Evolutionary conservation across 2,888 invertebrate species (phyloP), one percentile per base, ranked within the genome.

Genomic region (Helicoverpa assulta): DNA sequence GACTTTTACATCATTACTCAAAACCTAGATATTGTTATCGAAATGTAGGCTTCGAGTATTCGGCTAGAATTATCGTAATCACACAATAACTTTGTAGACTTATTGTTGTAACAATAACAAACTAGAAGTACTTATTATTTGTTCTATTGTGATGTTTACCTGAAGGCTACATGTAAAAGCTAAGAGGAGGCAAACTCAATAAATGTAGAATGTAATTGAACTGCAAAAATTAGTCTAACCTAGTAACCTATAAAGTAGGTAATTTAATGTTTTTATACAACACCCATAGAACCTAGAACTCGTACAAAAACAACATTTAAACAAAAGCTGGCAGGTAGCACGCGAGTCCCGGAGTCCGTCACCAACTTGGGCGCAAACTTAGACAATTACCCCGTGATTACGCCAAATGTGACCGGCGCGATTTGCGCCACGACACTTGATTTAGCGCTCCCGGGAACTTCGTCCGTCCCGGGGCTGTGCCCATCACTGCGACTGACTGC

Each of bases 321-420:
- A 52, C 51, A 51, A 40, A 26, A 33, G 26, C 16, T 8, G 40
- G 37, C 70, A 70, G 58, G 70, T 61, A 65, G 51, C 71, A 67
- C 50, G 50, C 29, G 62, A 40, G n/a, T 14, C 26, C 53, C 53
- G 40, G 77, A 70, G 73, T 81, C 73, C 78, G 70, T 81, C 73
- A 81, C 76, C 51, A 76, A 81, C 67, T 83, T 64, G 50, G 54
- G 60, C 60, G 64, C 78, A 78, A 82, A 82, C 73, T 82, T 83
- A 70, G 64, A 81, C 79, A 82, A 83, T 82, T 82, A 83, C 71
- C 76, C 62, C 76, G 81, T 83, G 82, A 82, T 82, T 83, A 76
- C 76, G 71, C 73, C 81, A 76, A 81, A 78, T 81, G 81, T 70
- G 84, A 81, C 82, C 82, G 71, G 62, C 64, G 70, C 71, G 80